Base-by-base conservation (phyloP, 2,797 vertebrate species). In the Gila robusta region DNA sequence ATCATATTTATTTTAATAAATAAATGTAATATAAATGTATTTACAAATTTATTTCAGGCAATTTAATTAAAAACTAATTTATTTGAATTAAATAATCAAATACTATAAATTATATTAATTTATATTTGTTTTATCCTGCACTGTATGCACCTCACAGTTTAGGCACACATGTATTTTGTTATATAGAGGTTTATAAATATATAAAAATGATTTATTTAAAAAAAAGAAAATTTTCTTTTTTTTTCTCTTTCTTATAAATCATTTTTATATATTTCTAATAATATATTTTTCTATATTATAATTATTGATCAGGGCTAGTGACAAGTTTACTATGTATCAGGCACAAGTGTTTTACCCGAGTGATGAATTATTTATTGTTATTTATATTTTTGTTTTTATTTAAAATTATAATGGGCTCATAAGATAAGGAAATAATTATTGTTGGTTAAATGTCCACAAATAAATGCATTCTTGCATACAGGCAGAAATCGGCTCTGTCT, bases 361-460 rank as follows among this genome's bases (percentile, higher is more conserved):
- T 14, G 5, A 32, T 76, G 9, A 10, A 77, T 56, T n/a, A 37
- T 37, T 37, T 56, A 77, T 54, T 56, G 32, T 56, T 6, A 59
- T 59, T 59, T 59, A 59, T n/a, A 54, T 54, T 19, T 52, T 52
- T 2, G 4, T 2, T 21, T 37, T 35, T 35, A 19, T 28, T 3
- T 19, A 2, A 35, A 10, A 52, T 49, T 32, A 11, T 9, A 32
- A 62, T 44, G 5, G 1, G 8, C n/a, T 35, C 1, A 9, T 44
- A 16, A 41, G 37, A 37, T 35, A n/a, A 12, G 52, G 37, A 67
- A 23, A 32, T 16, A 67, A 54, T 66, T 49, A 52, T 69, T 77
- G 82, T 44, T 54, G n/a, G 47, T 37, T 72, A 56, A 17, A 64
- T 74, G 71, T 76, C 28, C 72, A 84, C 37, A 84, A 84, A 39